Conservation (phyloP, 2,888 invertebrate species). For the Syrista parreyssii region DNA sequence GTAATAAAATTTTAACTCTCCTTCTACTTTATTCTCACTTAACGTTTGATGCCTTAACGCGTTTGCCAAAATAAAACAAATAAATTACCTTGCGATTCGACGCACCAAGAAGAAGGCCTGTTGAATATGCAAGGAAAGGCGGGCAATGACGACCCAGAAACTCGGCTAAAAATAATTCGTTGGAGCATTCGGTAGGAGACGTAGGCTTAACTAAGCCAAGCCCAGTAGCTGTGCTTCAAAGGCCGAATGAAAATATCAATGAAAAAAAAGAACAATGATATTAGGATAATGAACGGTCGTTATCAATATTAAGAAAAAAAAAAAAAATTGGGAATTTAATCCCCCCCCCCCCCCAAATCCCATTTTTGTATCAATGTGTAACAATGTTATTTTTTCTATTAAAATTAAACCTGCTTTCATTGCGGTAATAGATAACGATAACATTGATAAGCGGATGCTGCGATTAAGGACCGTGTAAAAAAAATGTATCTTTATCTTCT, state of each 20-base stretch:
- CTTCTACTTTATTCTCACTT: not conserved
- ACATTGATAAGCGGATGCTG: not conserved
- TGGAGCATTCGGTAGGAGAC: not conserved
- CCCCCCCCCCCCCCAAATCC: not conserved
- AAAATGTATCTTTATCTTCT: slow-evolving; percentile 20
- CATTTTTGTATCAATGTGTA: not conserved
- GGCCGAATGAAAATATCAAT: not conserved
- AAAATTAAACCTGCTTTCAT: not conserved
- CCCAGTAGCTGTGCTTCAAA: not conserved
- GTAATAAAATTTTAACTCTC: not conserved
- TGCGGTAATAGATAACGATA: not conserved
- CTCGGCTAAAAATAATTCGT: slow-evolving; percentile 34
- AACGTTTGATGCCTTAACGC: not conserved
- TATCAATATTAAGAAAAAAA: not conserved
- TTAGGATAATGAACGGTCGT: too few species aligned
- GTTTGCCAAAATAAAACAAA: not conserved
- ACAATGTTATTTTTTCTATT: not conserved
- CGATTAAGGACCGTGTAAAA: not conserved
- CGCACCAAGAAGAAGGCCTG: not conserved
- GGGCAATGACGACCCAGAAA: slow-evolving; percentile 34
- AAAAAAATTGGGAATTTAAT: too few species aligned
- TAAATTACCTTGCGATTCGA: not conserved
- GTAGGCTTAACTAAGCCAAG: not conserved
- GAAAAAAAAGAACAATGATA: not conserved
- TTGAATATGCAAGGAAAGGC: not conserved